Evolutionary conservation across 2,113 vertebrate genomes (phyloP), one percentile per base, ranked within the genome.

Genomic region (Neolamprologus ventralis): DNA sequence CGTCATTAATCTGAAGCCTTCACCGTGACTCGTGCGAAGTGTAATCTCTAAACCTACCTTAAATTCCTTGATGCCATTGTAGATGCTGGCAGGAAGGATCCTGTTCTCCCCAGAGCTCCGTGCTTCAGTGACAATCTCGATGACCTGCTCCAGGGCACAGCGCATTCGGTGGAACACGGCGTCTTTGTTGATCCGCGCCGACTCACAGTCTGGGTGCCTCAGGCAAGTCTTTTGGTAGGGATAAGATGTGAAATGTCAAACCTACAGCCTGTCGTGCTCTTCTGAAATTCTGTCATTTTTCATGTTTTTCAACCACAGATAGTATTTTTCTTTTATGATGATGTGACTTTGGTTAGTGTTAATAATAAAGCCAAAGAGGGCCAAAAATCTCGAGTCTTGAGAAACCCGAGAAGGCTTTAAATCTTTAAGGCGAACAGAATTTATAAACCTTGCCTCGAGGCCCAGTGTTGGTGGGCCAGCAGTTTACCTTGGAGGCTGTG

Each of bases 181-280:
- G 58, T 97, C 98, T 95, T 99, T 99, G 96, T 99, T 99, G 96
- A 98, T 96, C 80, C 98, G 96, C 8, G 99, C 98, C 3, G 99
- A 99, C 95, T 99, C 98, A 28, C 99, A 99, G 93, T 97, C 98
- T n/a, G 99, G 99, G 90, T 99, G 99, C 95, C 99, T 97, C 81
- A 99, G 97, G 96, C 99, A 99, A 7, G 99, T 99, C 99, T 99
- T 99, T 96, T 57, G 55, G 80, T 81, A 80, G 51, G 80, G 88
- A 63, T 86, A 75, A 23, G 19, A 87, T n/a, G 60, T 55, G 85
- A 93, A 93, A 89, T 91, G 88, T 93, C 82, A 92, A 90, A 90
- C 60, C 82, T 51, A 7, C 2, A 14, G 9, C 79, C 65, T 83
- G 33, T 7, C 55, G 4, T 26, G n/a, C 19, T 60, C 83, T 60